Percentiles rank a stretch among this genome's conserved stretches.
Conservation (phyloP, 2,797 vertebrate genomes). For the Phrynocephalus vlangalii region DNA sequence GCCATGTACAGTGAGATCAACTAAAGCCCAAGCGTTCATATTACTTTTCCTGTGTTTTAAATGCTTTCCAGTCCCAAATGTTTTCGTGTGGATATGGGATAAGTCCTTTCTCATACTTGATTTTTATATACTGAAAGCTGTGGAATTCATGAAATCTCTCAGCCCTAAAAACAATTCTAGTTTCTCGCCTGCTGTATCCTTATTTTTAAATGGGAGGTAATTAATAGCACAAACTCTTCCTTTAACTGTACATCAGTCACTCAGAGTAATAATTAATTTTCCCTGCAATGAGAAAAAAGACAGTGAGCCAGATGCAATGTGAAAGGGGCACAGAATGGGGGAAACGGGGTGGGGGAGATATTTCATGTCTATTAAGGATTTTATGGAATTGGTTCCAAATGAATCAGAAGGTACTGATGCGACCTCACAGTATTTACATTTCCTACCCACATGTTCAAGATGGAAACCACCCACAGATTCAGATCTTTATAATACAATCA, state of each 20-base stretch:
- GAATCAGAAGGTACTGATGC: neutral
- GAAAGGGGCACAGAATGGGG: conserved; percentile 29
- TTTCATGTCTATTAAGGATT: neutral
- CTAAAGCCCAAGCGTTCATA: too few relatives aligned
- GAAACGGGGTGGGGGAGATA: conserved; percentile 16
- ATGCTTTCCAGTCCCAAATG: neutral
- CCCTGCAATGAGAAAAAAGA: conserved; percentile 42
- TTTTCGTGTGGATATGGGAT: neutral
- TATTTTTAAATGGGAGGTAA: conserved; percentile 54
- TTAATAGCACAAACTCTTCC: conserved; percentile 58
- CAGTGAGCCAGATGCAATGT: conserved; percentile 28
- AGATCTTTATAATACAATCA: neutral
- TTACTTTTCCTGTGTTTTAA: neutral
- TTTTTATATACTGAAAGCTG: conserved; percentile 18
- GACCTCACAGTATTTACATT: neutral
- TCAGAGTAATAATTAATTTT: conserved; percentile 46
- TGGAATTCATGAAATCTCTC: conserved; percentile 47
- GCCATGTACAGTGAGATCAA: too few relatives aligned
- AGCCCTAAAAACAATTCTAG: conserved; percentile 14
- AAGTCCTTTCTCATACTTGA: conserved; percentile 13
- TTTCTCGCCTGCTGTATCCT: conserved; percentile 46
- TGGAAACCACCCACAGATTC: neutral
- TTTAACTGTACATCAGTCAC: conserved; percentile 32
- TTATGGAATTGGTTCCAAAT: conserved; percentile 6
- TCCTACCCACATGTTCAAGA: neutral